Conservation (phyloP, 2,113 vertebrate genomes). For the Pachycephala philippinensis region DNA sequence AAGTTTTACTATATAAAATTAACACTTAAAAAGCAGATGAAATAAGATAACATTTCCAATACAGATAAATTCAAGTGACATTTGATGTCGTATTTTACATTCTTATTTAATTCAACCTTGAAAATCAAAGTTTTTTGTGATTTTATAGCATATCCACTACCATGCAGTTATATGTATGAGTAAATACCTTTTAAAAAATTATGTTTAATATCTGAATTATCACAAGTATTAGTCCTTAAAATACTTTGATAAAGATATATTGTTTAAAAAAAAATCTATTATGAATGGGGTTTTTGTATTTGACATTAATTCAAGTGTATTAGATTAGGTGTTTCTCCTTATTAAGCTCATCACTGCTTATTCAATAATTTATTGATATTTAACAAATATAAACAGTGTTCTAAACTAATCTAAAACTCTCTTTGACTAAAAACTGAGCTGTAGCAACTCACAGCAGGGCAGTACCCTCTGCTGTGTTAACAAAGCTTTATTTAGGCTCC, state of each 20-base stretch:
- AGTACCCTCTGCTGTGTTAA: background rate
- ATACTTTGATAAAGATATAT: background rate
- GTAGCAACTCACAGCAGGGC: background rate
- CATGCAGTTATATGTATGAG: background rate
- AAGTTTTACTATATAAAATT: background rate
- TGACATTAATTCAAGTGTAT: background rate
- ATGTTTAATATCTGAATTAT: background rate
- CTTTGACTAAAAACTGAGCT: background rate
- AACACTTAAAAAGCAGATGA: background rate
- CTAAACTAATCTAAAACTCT: background rate
- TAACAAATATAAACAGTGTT: background rate
- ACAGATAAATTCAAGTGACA: background rate
- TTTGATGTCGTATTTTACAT: background rate
- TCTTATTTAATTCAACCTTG: background rate
- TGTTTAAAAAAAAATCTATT: background rate
- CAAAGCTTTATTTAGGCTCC: background rate
- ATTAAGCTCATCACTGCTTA: background rate
- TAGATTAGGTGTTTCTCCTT: background rate
- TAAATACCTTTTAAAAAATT: background rate
- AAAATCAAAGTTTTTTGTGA: background rate
- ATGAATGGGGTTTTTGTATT: background rate
- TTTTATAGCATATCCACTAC: background rate
- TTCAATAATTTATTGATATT: slow-evolving; percentile 13
- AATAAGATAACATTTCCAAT: background rate
- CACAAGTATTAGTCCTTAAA: background rate